Conservation (phyloP, 2,888 invertebrate species). For the Drosophila gaucha region DNA sequence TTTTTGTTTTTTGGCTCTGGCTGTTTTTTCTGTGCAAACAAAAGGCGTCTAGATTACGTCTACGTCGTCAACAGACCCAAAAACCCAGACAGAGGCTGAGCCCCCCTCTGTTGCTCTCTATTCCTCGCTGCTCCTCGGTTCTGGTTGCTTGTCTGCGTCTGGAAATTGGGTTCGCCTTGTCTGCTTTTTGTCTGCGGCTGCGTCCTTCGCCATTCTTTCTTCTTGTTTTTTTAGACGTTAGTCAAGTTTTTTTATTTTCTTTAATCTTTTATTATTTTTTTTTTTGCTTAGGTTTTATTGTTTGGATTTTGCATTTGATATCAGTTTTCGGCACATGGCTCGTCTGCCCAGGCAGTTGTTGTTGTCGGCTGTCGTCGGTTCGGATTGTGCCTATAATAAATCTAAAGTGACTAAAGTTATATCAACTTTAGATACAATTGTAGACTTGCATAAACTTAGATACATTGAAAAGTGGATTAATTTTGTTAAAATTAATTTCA, state of each 20-base stretch:
- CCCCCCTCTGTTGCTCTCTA: not conserved
- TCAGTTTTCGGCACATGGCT: constrained; percentile 55
- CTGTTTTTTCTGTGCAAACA: constrained; percentile 43
- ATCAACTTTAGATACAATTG: not conserved
- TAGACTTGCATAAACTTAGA: not conserved
- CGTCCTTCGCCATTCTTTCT: constrained; percentile 27
- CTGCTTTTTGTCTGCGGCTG: constrained; percentile 62
- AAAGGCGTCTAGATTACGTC: constrained; percentile 72
- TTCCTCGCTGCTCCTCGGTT: not conserved
- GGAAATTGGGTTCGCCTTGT: constrained; percentile 45
- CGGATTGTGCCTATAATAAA: not conserved
- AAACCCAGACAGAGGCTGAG: constrained; percentile 25
- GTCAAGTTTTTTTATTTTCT: constrained; percentile 60
- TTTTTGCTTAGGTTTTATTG: constrained; percentile 57
- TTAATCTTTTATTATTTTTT: constrained; percentile 16
- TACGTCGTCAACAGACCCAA: constrained; percentile 40
- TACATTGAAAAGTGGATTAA: not conserved
- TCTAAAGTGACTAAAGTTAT: constrained; percentile 7
- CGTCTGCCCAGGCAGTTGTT: constrained; percentile 11
- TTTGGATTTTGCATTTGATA: constrained; percentile 73
- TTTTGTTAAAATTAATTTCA: not conserved
- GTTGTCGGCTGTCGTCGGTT: constrained; percentile 1
- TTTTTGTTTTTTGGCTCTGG: constrained; percentile 3
- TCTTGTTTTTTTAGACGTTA: constrained; percentile 59
- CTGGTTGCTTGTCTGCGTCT: constrained; percentile 13